Conservation (phyloP, 92 coral and sea anemone genomes). For the Porites lobata region DNA sequence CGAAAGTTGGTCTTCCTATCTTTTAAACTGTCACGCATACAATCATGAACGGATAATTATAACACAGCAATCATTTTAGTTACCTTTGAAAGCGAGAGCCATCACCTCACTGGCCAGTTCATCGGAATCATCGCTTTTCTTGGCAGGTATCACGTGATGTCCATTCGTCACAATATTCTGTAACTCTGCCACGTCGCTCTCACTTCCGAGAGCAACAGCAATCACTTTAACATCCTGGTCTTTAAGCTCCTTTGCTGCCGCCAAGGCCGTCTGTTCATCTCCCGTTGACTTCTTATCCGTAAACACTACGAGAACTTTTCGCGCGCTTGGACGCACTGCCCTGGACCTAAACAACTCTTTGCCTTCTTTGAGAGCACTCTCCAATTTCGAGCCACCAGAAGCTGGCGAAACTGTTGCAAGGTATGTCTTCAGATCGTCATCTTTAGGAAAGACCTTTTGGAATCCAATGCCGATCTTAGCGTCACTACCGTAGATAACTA, state of each 20-base stretch:
- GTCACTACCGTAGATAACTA: slow-evolving; percentile 67
- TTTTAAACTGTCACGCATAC: not conserved
- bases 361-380: slow-evolving; percentile 71
- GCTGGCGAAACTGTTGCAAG: slow-evolving; percentile 46
- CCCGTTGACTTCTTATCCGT: slow-evolving; percentile 68
- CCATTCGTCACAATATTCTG: slow-evolving; percentile 47
- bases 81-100: slow-evolving; percentile 79
- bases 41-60: too few relatives aligned
- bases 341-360: slow-evolving; percentile 63
- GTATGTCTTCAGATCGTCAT: slow-evolving; percentile 51
- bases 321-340: slow-evolving; percentile 74
- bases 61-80: not conserved
- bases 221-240: slow-evolving; percentile 56
- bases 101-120: slow-evolving; percentile 71
- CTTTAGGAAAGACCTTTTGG: slow-evolving; percentile 48
- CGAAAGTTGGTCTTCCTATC: too few relatives aligned
- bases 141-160: slow-evolving; percentile 70
- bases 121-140: slow-evolving; percentile 63
- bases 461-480: slow-evolving; percentile 56
- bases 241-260: slow-evolving; percentile 39
- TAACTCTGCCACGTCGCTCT: slow-evolving; percentile 60
- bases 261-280: slow-evolving; percentile 1
- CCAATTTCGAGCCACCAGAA: slow-evolving; percentile 69
- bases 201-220: slow-evolving; percentile 75
- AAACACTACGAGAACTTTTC: slow-evolving; percentile 79